A percentile compares a stretch with the other conserved stretches of the same genome.
These are phyloP conservation scores for Coronaproctus castanopsis DNA, from an alignment of 2,888 invertebrate genomes.

Conservation along the genomic window DNA sequence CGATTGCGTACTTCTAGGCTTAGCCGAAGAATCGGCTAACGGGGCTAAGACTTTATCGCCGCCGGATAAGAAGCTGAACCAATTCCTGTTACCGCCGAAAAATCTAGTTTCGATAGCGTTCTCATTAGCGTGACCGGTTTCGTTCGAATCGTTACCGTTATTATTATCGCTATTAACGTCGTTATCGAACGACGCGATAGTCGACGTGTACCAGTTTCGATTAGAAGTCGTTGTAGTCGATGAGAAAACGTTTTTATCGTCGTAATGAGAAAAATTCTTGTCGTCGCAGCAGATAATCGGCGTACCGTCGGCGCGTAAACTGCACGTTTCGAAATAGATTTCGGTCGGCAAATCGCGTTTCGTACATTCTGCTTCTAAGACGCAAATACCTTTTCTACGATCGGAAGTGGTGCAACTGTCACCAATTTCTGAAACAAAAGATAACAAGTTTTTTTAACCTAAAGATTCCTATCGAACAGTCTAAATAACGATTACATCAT, in stretches of 20 bases:
- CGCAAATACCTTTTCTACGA: neutral
- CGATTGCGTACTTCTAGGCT: neutral
- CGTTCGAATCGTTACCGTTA: neutral
- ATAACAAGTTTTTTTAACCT: too few relatives aligned
- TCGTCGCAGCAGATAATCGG: slow-evolving; percentile 2
- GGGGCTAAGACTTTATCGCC: too few relatives aligned
- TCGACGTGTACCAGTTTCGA: neutral
- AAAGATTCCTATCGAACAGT: too few relatives aligned
- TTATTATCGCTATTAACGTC: neutral
- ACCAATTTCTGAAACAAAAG: slow-evolving; percentile 3
- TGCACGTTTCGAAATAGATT: slow-evolving; percentile 3
- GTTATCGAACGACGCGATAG: neutral
- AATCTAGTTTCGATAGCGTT: slow-evolving; percentile 7
- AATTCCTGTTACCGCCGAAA: slow-evolving; percentile 3
- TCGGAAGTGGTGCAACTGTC: neutral
- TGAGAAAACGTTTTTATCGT: neutral
- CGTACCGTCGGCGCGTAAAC: slow-evolving; percentile 2
- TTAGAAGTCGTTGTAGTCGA: neutral
- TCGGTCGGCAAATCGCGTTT: neutral
- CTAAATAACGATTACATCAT: too few relatives aligned
- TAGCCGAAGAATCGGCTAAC: neutral
- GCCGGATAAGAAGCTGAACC: neutral
- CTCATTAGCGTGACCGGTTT: neutral
- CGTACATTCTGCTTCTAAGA: neutral
- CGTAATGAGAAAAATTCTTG: neutral